Conservation (phyloP, 2,113 vertebrate genomes). For the Tragelaphus imberbis region DNA sequence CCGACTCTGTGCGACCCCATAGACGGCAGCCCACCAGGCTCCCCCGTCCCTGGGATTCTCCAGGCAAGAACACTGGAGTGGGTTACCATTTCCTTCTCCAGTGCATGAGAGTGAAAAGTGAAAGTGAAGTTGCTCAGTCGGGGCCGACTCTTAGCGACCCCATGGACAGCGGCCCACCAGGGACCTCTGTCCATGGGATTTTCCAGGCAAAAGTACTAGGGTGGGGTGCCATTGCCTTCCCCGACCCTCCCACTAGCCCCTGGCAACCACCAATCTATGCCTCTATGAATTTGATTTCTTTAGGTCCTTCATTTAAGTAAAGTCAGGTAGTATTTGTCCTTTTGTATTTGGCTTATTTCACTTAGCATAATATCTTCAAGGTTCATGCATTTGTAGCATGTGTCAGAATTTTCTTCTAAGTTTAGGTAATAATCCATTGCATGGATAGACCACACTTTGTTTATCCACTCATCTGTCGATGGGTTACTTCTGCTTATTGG, state of each 20-base stretch:
- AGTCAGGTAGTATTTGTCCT: not conserved
- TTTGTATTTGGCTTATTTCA: not conserved
- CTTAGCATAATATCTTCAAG: not conserved
- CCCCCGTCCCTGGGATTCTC: too few species aligned
- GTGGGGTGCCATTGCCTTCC: too few species aligned
- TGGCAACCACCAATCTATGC: not conserved
- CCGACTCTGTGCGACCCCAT: too few species aligned
- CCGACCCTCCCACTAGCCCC: not conserved
- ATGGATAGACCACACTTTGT: not conserved
- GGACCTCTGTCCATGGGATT: too few species aligned
- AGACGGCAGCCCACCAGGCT: too few species aligned
- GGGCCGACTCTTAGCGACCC: too few species aligned
- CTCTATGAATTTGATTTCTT: not conserved
- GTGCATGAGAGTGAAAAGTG: too few species aligned
- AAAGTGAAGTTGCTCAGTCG: too few species aligned
- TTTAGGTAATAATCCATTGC: not conserved
- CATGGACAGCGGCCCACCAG: too few species aligned
- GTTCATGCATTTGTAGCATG: not conserved
- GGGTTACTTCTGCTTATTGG: not conserved
- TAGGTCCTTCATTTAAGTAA: not conserved
- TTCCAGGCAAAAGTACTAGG: too few species aligned
- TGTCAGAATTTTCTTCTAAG: not conserved
- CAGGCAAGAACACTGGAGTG: too few species aligned
- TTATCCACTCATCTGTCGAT: not conserved
- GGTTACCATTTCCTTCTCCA: too few species aligned